Percentiles rank a stretch among this genome's conserved stretches.
These are phyloP conservation scores for Otocyon megalotis DNA, from an alignment of 2,113 vertebrate genomes.

Conservation along the genomic window DNA sequence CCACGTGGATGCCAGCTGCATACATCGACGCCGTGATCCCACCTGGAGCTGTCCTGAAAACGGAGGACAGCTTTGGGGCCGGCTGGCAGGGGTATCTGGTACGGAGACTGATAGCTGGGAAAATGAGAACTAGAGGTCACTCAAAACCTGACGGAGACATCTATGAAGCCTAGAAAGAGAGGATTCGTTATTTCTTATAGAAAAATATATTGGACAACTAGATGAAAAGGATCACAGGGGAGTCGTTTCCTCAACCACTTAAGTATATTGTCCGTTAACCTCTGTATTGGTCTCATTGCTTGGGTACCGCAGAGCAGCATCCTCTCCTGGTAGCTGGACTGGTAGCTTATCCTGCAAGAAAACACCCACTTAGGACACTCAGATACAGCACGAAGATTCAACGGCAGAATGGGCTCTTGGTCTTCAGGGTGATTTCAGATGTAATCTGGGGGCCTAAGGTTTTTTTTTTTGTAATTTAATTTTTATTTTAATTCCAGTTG, in stretches of 20 bases:
- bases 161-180: constrained; percentile 34
- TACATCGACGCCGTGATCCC: not conserved
- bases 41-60: not conserved
- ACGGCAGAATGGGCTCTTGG: not conserved
- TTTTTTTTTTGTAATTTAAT: no score
- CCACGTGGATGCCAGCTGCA: not conserved
- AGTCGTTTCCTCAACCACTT: not conserved
- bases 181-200: not conserved
- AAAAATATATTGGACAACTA: not conserved
- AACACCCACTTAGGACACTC: not conserved
- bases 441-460: not conserved
- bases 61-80: not conserved
- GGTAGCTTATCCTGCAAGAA: not conserved
- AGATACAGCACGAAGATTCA: not conserved
- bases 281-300: constrained; percentile 60
- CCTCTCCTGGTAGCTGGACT: not conserved
- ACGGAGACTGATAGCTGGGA: not conserved
- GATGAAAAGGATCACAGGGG: not conserved
- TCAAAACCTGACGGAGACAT: not conserved
- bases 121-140: not conserved
- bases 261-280: constrained; percentile 24
- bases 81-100: not conserved
- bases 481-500: no score
- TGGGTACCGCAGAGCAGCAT: constrained; percentile 20
- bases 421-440: not conserved